Percentiles rank a stretch among this genome's conserved stretches.
Conservation (phyloP, 1,140 invertebrate species). For the Glossosoma conforme region DNA sequence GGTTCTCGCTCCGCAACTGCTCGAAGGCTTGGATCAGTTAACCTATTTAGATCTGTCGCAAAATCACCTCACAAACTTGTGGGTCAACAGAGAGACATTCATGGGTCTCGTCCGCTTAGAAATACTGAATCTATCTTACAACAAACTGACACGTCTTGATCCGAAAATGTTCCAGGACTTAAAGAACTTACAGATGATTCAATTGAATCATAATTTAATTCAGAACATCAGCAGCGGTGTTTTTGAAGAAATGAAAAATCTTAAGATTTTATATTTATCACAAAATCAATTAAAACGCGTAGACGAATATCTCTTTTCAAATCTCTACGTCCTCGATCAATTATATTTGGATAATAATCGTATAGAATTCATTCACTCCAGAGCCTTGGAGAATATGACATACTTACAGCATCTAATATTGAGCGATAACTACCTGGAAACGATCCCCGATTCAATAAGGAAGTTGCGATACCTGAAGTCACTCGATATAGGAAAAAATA, state of each 20-base stretch:
- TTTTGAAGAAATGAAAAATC: slow-evolving; percentile 68
- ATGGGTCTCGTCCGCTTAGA: slow-evolving; percentile 67
- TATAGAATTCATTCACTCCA: slow-evolving; percentile 60
- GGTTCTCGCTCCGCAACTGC: slow-evolving; percentile 69
- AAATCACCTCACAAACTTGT: slow-evolving; percentile 72
- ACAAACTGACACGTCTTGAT: slow-evolving; percentile 66
- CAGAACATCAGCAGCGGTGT: slow-evolving; percentile 67
- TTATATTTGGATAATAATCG: slow-evolving; percentile 72
- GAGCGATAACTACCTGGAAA: slow-evolving; percentile 67
- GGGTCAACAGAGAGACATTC: slow-evolving; percentile 77
- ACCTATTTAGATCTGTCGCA: slow-evolving; percentile 70
- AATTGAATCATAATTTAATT: slow-evolving; percentile 72
- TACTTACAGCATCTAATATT: slow-evolving; percentile 74
- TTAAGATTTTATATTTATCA: slow-evolving; percentile 69
- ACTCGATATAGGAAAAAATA: slow-evolving; percentile 74
- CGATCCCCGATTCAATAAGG: slow-evolving; percentile 66
- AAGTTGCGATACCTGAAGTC: slow-evolving; percentile 66
- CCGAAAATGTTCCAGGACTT: slow-evolving; percentile 70
- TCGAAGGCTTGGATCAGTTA: slow-evolving; percentile 72
- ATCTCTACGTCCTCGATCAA: slow-evolving; percentile 68
- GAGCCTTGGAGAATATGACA: slow-evolving; percentile 74
- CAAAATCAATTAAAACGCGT: slow-evolving; percentile 67
- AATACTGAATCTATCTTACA: slow-evolving; percentile 72
- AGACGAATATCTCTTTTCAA: slow-evolving; percentile 65
- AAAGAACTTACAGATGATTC: slow-evolving; percentile 70